Evolutionary conservation across 2,888 invertebrate genomes (phyloP), one percentile per base, ranked within the genome.

Genomic region (Agelastica alni): DNA sequence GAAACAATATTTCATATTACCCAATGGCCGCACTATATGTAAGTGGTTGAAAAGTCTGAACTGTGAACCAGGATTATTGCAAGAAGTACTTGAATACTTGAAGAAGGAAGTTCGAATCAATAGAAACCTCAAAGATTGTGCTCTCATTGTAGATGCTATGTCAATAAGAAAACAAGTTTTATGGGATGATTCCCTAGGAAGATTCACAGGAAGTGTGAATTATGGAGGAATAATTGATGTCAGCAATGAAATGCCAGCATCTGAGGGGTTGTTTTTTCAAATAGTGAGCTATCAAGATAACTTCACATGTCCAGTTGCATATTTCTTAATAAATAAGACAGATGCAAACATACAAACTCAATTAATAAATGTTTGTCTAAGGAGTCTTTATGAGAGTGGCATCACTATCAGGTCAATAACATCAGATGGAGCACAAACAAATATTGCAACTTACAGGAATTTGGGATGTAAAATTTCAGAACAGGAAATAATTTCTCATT

Each of bases 241-340:
- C 4, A 47, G 54, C 36, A 32, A 18, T 42, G 51, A 62, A 44
- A 58, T 34, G 30, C 12, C 56, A 32, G 59, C 63, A 44, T 36
- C 56, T 12, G 52, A 60, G 30, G n/a, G n/a, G n/a, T n/a, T n/a
- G n/a, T n/a, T n/a, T n/a, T n/a, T n/a, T n/a, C n/a, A n/a, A n/a
- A n/a, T n/a, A n/a, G n/a, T n/a, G n/a, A n/a, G n/a, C n/a, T n/a
- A n/a, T n/a, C n/a, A n/a, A n/a, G n/a, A n/a, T n/a, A n/a, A n/a
- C n/a, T 57, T 59, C 22, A 63, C 58, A 55, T 63, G 58, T 20
- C 62, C 60, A 12, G 51, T 62, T 4, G 62, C 55, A 13, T 62
- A 61, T 39, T 62, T 61, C 51, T 62, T n/a, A n/a, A 62, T 30
- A 30, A 61, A 62, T 39, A 61, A 62, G 39, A 30, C 22, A 18